Evolutionary conservation across 2,113 vertebrate genomes (phyloP).

Genomic region (Eudyptes chrysolophus): DNA sequence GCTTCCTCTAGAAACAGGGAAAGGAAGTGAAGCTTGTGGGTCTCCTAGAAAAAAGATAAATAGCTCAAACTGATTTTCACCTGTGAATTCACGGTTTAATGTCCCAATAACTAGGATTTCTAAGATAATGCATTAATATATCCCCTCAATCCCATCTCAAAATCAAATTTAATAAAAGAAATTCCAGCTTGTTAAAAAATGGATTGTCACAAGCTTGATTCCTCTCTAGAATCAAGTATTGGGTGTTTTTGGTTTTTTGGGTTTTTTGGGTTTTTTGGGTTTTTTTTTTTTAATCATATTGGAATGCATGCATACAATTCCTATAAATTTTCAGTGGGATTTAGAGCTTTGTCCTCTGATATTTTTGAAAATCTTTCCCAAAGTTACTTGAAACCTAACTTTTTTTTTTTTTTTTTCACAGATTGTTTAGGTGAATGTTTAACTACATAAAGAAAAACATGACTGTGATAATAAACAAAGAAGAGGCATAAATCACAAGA

Average conservation of each 20-base stretch:
- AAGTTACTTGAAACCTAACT: neutral
- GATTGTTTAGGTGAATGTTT: neutral
- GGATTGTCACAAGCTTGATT: neutral
- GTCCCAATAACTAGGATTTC: neutral
- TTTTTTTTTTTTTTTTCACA: no score
- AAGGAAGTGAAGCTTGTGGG: neutral
- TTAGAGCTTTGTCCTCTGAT: neutral
- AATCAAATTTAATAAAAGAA: neutral
- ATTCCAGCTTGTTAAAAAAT: neutral
- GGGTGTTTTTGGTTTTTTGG: neutral
- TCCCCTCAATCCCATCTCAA: accelerated
- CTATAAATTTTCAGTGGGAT: neutral
- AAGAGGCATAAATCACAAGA: neutral
- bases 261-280: no score
- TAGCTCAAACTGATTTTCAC: neutral
- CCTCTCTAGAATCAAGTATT: neutral
- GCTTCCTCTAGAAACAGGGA: neutral
- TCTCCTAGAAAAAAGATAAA: neutral
- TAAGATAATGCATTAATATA: neutral
- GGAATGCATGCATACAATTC: neutral
- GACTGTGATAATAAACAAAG: neutral
- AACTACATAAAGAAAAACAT: neutral
- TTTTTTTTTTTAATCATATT: neutral
- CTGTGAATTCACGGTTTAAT: neutral
- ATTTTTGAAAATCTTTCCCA: neutral